Base-by-base conservation (phyloP, 2,888 invertebrate species). In the Zootermopsis nevadensis region DNA sequence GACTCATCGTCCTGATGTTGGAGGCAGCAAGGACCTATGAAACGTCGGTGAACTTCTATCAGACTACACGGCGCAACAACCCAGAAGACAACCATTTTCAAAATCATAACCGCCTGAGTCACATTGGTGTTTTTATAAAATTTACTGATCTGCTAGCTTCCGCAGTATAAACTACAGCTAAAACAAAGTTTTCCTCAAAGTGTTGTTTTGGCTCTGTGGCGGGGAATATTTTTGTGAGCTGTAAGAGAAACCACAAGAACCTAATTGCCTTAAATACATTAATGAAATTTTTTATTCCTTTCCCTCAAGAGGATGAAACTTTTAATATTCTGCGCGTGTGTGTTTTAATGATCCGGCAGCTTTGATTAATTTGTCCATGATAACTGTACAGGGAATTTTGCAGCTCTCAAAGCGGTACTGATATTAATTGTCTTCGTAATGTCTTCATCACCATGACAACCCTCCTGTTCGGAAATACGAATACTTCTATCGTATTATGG, bases 211-310 rank as follows among this genome's bases (percentile, higher is more conserved):
- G n/a, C 74, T 74, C 35, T 74, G n/a, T 33, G 4, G 4, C 3
- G 38, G 3, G 24, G 74, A 38, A 24, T 38, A 74, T 74, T 74
- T 74, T 74, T 74, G 38, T 38, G 38, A 24, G 38, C 2, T 38
- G 55, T 30, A 79, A 33, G 19, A 12, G 60, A 55, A 38, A 81
- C 69, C 22, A 81, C 35, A 81, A 69, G 30, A 67, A 69, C 67
- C 15, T 82, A 82, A 82, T 76, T 82, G 55, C 48, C 42, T 82
- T 74, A 31, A 81, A 72, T 72, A 38, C 72, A 69, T 38, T 72
- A 81, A 81, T 81, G 72, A 38, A 60, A 53, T 31, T 67, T 81
- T 69, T 79, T 79, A 77, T 77, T 80, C 35, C 38, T 30, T 67
- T 60, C 66, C 31, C 67, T n/a, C 35, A 66, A 80, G 30, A 42